Evolutionary conservation across 1,140 invertebrate genomes (phyloP), one percentile per base, ranked within the genome.

Genomic region (Danaus plexippus): DNA sequence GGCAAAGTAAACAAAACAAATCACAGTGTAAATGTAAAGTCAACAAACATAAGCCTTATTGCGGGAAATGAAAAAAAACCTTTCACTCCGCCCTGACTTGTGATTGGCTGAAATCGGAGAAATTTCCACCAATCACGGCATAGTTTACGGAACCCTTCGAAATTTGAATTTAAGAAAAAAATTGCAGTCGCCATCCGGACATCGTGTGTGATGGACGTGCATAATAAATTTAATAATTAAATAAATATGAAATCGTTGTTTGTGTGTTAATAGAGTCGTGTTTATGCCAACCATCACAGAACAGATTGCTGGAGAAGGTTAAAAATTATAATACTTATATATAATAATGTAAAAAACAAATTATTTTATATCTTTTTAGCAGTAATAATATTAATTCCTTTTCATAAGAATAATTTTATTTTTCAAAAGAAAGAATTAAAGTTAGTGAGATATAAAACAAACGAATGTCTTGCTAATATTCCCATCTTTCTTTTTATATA

Each of bases 271-370:
- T 45, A 43, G 42, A 45, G 43, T 12, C 22, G 55, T 42, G 40
- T 60, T 79, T 79, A 82, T 82, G 79, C 79, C 79, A 71, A 82
- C 77, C 43, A 63, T 80, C 47, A 77, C 69, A 51, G 65, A 75
- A 8, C 22, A 8, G 60, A 64, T 61, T 49, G 48, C 57, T n/a
- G 67, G 64, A 47, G 59, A 62, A 58, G 70, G 76, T 79, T 54
- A 47, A 57, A 63, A 40, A 32, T 32, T 32, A 32, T 32, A 32
- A 32, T 32, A 3, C 1, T 32, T 32, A 3, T 15, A 15, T 15
- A 15, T 15, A 15, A 15, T n/a, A n/a, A n/a, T n/a, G 3, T 15
- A 15, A 1, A 15, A 32, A 32, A 4, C 7, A 32, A n/a, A n/a
- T 7, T 32, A 32, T 7, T 32, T 32, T 1, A 32, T 32, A 32